Evolutionary conservation across 1,140 invertebrate species (phyloP).

Genomic region (fruit fly (Drosophila melanogaster)): Release_6_plus_ISO1_MT NT_033777.3:31267501-31268000

Average conservation of each 20-base stretch:
- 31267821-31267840: not conserved
- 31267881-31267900: too few species aligned
- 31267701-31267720: constrained; percentile 50
- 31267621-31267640: constrained; percentile 68
- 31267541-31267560: constrained; percentile 80
- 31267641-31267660: constrained; percentile 65
- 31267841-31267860: constrained; percentile 6
- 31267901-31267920: too few species aligned
- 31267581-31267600: constrained; percentile 79
- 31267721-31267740: constrained; percentile 32
- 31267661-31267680: constrained; percentile 48
- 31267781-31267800: constrained; percentile 33
- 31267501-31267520: not conserved
- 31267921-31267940: too few species aligned
- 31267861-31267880: not conserved
- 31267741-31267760: constrained; percentile 23
- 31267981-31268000: not conserved
- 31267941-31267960: too few species aligned
- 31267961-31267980: not conserved
- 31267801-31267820: constrained; percentile 18
- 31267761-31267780: constrained; percentile 21
- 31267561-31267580: constrained; percentile 68
- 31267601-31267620: constrained; percentile 78
- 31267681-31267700: constrained; percentile 21
- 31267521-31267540: constrained; percentile 73